Evolutionary conservation across 1,140 invertebrate genomes (phyloP).

Genomic region (Hirudo medicinalis): DNA sequence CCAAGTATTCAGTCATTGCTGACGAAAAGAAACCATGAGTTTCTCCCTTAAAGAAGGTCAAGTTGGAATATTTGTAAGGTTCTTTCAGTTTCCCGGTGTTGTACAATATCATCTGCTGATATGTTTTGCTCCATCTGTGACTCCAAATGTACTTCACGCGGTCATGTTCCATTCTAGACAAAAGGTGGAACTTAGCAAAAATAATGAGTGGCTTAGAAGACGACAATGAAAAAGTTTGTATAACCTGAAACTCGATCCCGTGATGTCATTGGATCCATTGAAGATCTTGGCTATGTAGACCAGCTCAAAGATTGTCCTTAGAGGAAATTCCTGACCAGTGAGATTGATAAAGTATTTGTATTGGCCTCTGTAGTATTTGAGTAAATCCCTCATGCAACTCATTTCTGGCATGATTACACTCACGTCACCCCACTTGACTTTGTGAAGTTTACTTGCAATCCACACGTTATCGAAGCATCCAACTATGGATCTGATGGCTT

Average conservation of each 20-base stretch:
- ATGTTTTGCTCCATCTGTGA: slow-evolving; percentile 22
- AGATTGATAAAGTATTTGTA: slow-evolving; percentile 26
- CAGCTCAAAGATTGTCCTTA: slow-evolving; percentile 23
- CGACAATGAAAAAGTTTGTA: neutral
- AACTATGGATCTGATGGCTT: slow-evolving; percentile 25
- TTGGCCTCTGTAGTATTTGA: slow-evolving; percentile 18
- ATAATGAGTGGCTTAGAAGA: neutral
- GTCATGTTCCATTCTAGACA: slow-evolving; percentile 20
- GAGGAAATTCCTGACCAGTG: slow-evolving; percentile 23
- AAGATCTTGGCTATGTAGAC: slow-evolving; percentile 23
- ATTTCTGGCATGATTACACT: slow-evolving; percentile 28
- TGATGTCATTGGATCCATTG: slow-evolving; percentile 25
- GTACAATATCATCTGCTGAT: slow-evolving; percentile 23
- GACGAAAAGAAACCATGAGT: slow-evolving; percentile 21
- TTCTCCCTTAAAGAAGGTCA: slow-evolving; percentile 23
- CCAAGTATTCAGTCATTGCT: slow-evolving; percentile 20
- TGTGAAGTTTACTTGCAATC: slow-evolving; percentile 27
- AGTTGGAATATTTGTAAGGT: neutral
- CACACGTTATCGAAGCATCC: slow-evolving; percentile 34
- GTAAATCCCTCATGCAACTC: slow-evolving; percentile 30
- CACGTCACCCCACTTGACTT: slow-evolving; percentile 26
- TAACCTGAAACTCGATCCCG: slow-evolving; percentile 19
- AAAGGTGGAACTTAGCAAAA: neutral
- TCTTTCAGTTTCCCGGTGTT: slow-evolving; percentile 17
- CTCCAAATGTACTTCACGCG: slow-evolving; percentile 21